phyloP scores from a whole-genome alignment of 1,140 invertebrate genomes.

The Caenorhabditis brenneri region DNA sequence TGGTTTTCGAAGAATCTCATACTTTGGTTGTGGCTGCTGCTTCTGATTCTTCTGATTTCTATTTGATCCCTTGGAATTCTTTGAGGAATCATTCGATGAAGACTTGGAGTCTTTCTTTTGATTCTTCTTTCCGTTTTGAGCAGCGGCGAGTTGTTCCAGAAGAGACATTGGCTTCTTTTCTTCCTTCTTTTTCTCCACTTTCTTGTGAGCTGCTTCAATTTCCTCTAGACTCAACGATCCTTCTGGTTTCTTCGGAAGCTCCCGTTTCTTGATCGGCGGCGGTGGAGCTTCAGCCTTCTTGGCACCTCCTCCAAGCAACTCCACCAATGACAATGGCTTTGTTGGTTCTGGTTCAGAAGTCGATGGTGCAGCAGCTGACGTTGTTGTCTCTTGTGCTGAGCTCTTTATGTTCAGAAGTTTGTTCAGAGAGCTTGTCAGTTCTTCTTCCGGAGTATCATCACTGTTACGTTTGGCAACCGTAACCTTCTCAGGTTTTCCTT shows the following conservation, averaged over 20 bases:
- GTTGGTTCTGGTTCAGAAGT: no score
- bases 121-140: not conserved
- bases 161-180: not conserved
- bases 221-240: not conserved
- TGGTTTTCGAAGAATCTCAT: slow-evolving; percentile 9
- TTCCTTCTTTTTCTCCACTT: not conserved
- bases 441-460: not conserved
- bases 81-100: no score
- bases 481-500: not conserved
- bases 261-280: no score
- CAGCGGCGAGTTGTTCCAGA: not conserved
- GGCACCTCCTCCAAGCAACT: not conserved
- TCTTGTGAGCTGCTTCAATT: not conserved
- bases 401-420: not conserved
- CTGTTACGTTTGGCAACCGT: not conserved
- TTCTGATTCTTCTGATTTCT: not conserved
- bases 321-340: not conserved
- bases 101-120: no score
- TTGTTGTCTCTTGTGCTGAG: not conserved
- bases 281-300: not conserved
- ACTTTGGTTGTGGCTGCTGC: not conserved
- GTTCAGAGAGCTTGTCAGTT: not conserved
- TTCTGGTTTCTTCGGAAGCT: not conserved
- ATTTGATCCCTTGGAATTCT: no score
- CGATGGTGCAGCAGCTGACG: not conserved